Evolutionary conservation across 1,140 invertebrate species (phyloP), one percentile per base, ranked within the genome.

Genomic region (Bombus consobrinus): DNA sequence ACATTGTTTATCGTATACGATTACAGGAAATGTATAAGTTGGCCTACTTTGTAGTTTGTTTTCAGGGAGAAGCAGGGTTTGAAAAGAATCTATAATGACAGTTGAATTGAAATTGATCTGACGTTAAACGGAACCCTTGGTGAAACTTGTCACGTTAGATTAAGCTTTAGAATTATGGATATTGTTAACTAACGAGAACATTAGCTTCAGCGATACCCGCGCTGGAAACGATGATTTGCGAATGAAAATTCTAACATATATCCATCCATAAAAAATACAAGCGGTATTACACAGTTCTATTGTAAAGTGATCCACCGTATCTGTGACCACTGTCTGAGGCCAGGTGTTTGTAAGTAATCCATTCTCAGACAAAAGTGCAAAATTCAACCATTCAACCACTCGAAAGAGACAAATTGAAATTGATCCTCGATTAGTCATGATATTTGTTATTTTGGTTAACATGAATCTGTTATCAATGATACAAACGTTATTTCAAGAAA

Each of bases 21-120:
- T 86, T 86, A 80, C 84, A 86, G 72, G 84, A 74, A 82, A 75
- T 59, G n/a, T 34, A 81, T 37, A 75, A 86, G 62, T 75, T 57
- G 62, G 62, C 77, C 77, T 85, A 82, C 25, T 73, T 87, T 25
- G 32, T 59, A 64, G 37, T n/a, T n/a, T n/a, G n/a, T n/a, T n/a
- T 32, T 2, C 41, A 74, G 69, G 12, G 47, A 69, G 37, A 59
- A 75, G 13, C 22, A 9, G 25, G 53, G 32, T 43, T 83, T 78
- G 81, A 73, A 73, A 73, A 62, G 81, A 78, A 87, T 83, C 43
- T 22, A 12, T 83, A 66, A 83, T 43, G 85, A 83, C 85, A 73
- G 81, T 78, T 83, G 81, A 83, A 66, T 78, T 74, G 75, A 83
- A 83, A 47, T 83, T 62, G 68, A 87, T 77, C 41, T 41, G 81